phyloP scores from a whole-genome alignment of 2,888 invertebrate genomes.

The Coleophora deauratella region DNA sequence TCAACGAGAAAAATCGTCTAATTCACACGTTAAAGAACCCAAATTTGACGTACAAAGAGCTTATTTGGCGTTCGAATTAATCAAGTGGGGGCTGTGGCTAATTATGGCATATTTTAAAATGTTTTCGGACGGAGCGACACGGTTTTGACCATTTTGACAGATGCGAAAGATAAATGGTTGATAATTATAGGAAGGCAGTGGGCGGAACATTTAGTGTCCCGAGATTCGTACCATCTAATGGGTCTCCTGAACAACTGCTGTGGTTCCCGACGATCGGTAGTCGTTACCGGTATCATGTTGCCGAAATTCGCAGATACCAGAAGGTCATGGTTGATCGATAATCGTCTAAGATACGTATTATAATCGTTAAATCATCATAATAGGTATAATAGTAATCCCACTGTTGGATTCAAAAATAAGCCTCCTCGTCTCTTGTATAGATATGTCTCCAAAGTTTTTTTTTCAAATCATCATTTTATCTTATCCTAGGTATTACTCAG shows the following conservation, averaged over 20 bases:
- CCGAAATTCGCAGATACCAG: neutral
- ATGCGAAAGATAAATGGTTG: constrained; percentile 63
- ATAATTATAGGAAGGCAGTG: constrained; percentile 47
- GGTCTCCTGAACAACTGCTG: constrained; percentile 4
- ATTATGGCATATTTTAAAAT: constrained; percentile 61
- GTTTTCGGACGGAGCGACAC: constrained; percentile 58
- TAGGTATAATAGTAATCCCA: too few relatives aligned
- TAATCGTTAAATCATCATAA: too few relatives aligned
- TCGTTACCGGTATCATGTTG: neutral
- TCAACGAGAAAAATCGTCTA: constrained; percentile 67
- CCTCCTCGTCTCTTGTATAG: too few relatives aligned
- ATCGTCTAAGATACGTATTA: too few relatives aligned
- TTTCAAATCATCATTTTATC: too few relatives aligned
- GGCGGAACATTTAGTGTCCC: constrained; percentile 25
- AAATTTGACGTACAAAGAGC: constrained; percentile 46
- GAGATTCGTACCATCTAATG: constrained; percentile 28
- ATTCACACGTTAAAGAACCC: constrained; percentile 59
- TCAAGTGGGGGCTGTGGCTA: constrained; percentile 41
- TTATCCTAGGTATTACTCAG: too few relatives aligned
- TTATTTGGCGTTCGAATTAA: constrained; percentile 42
- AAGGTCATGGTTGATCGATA: neutral
- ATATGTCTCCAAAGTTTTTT: too few relatives aligned
- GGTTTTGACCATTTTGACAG: constrained; percentile 72
- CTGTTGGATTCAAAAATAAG: too few relatives aligned
- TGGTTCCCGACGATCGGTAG: neutral